Percentiles rank a stretch among this genome's conserved stretches.
Evolutionary conservation across 2,797 vertebrate species (phyloP).

Genomic region (Alosa sapidissima): DNA sequence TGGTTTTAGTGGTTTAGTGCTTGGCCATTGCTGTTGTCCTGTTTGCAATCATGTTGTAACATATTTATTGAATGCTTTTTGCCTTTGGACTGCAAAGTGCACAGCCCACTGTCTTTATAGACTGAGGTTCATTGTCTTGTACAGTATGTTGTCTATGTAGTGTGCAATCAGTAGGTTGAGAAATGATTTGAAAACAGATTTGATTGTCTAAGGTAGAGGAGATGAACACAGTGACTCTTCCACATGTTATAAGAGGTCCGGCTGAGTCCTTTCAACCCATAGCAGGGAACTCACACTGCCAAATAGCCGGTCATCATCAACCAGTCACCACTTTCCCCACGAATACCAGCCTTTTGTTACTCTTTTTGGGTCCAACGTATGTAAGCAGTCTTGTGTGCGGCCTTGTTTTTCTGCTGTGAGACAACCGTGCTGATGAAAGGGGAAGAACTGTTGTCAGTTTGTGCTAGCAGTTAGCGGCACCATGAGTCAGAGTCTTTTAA

Average conservation of each 20-base stretch:
- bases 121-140: too few species aligned
- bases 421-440: not conserved
- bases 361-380: not conserved
- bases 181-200: too few species aligned
- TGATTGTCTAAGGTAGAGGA: too few species aligned
- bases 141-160: too few species aligned
- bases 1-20: not conserved
- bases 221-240: not conserved
- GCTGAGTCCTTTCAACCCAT: not conserved
- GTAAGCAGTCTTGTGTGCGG: not conserved
- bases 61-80: not conserved
- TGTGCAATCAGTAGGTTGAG: too few species aligned
- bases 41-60: not conserved
- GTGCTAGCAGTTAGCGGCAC: constrained; percentile 13
- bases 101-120: not conserved
- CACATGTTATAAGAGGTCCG: not conserved
- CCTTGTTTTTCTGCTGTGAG: not conserved
- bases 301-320: not conserved
- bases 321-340: not conserved
- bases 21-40: not conserved
- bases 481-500: constrained; percentile 5
- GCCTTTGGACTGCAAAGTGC: not conserved
- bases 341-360: not conserved
- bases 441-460: not conserved
- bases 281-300: not conserved